These are phyloP conservation scores for Podarcis muralis DNA, from an alignment of 2,113 vertebrate species.

Conservation along the genomic window DNA sequence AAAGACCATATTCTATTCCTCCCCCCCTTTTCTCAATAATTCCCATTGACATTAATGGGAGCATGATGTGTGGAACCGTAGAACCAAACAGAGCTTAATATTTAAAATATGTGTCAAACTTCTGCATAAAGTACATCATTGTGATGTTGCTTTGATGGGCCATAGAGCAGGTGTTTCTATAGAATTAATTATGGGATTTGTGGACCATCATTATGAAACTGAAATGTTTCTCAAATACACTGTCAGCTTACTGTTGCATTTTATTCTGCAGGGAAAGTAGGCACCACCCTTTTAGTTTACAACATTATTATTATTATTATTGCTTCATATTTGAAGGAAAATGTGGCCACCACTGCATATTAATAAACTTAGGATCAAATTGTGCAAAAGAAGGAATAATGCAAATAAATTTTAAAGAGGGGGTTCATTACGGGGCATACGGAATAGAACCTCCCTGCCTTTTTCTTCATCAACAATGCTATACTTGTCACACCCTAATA, in stretches of 20 bases:
- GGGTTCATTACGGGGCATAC: neutral
- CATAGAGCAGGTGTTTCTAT: too few relatives aligned
- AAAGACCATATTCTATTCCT: slow-evolving; percentile 52
- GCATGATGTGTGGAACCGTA: slow-evolving; percentile 49
- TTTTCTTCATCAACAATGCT: neutral
- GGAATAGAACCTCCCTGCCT: neutral
- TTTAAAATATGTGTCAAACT: slow-evolving; percentile 59
- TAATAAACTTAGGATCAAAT: neutral
- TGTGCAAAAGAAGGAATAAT: neutral
- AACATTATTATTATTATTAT: neutral
- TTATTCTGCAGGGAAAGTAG: neutral
- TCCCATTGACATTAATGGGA: slow-evolving; percentile 61
- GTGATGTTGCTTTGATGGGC: slow-evolving; percentile 20
- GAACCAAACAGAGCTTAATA: slow-evolving; percentile 52
- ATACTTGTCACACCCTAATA: neutral
- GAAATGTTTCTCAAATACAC: neutral
- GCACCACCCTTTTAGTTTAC: neutral
- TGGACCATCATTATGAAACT: neutral
- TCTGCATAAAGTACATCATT: slow-evolving; percentile 37
- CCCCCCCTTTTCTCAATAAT: slow-evolving; percentile 38
- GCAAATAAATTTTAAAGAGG: neutral
- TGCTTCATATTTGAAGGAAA: neutral
- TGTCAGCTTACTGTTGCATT: neutral
- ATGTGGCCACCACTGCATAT: neutral
- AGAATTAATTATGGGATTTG: too few relatives aligned